Conservation (phyloP, 1,140 invertebrate species). For the Gryllus bimaculatus region DNA sequence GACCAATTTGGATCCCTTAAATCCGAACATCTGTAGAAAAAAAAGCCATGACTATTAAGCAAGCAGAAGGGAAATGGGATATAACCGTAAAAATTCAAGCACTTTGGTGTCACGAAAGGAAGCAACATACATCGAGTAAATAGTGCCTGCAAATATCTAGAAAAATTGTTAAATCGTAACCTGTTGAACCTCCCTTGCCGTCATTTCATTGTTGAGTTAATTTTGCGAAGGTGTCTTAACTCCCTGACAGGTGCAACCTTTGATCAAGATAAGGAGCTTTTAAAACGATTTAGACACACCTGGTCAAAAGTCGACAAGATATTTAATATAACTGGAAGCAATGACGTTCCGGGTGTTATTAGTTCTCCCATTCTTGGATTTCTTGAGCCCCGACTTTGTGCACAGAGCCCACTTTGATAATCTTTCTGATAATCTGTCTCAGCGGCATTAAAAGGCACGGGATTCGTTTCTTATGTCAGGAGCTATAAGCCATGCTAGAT, state of each 20-base stretch:
- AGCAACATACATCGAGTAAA: neutral
- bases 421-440: neutral
- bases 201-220: neutral
- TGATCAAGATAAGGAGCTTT: slow-evolving; percentile 1
- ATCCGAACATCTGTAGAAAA: neutral
- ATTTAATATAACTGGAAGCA: neutral
- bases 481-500: neutral
- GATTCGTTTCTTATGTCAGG: slow-evolving; percentile 7
- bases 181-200: slow-evolving; percentile 7
- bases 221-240: slow-evolving; percentile 12
- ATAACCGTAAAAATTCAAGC: neutral
- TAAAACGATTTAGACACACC: neutral
- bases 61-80: slow-evolving; percentile 11
- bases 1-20: neutral
- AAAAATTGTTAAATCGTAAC: neutral
- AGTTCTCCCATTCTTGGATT: neutral
- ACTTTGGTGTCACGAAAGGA: neutral
- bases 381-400: neutral
- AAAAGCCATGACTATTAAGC: neutral
- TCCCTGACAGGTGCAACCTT: neutral
- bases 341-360: neutral
- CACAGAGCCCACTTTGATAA: slow-evolving; percentile 6
- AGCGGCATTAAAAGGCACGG: neutral
- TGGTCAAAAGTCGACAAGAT: neutral
- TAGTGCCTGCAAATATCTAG: neutral